These are phyloP conservation scores for Leistus spinibarbis DNA, from an alignment of 2,888 invertebrate genomes.

Conservation along the genomic window DNA sequence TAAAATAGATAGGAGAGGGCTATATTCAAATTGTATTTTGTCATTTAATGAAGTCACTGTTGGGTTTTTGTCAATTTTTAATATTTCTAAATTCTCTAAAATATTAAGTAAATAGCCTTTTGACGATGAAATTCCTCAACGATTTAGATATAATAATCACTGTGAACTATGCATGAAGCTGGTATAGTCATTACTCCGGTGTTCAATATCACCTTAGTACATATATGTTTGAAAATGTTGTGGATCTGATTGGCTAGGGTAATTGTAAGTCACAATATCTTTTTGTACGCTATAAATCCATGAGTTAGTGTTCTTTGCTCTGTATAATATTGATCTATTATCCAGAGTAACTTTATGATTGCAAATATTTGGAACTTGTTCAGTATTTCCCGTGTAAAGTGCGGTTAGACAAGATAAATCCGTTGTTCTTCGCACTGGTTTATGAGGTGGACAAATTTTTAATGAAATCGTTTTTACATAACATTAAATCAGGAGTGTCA, in stretches of 20 bases:
- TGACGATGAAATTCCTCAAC: too few relatives aligned
- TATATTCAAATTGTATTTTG: too few relatives aligned
- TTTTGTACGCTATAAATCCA: slow-evolving; percentile 30
- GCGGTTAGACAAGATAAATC: slow-evolving; percentile 12
- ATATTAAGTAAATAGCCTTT: too few relatives aligned
- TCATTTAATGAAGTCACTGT: too few relatives aligned
- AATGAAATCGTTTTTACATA: background rate
- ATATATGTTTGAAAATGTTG: background rate
- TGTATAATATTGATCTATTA: slow-evolving; percentile 5
- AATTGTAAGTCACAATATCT: slow-evolving; percentile 13
- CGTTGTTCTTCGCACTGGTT: slow-evolving; percentile 16
- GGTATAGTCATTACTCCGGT: slow-evolving; percentile 12
- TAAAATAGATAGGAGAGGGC: too few relatives aligned
- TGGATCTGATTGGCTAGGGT: background rate
- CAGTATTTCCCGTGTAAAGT: slow-evolving; percentile 6
- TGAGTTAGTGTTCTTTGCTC: slow-evolving; percentile 3
- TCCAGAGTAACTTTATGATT: slow-evolving; percentile 3
- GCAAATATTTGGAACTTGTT: background rate
- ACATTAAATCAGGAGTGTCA: background rate
- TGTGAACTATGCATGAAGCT: slow-evolving; percentile 12
- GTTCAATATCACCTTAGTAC: background rate
- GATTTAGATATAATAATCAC: slow-evolving; percentile 11
- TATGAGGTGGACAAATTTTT: background rate
- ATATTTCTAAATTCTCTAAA: too few relatives aligned
- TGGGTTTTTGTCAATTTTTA: too few relatives aligned